Conservation (phyloP, 2,113 vertebrate species). For the Pyxicephalus adspersus region DNA sequence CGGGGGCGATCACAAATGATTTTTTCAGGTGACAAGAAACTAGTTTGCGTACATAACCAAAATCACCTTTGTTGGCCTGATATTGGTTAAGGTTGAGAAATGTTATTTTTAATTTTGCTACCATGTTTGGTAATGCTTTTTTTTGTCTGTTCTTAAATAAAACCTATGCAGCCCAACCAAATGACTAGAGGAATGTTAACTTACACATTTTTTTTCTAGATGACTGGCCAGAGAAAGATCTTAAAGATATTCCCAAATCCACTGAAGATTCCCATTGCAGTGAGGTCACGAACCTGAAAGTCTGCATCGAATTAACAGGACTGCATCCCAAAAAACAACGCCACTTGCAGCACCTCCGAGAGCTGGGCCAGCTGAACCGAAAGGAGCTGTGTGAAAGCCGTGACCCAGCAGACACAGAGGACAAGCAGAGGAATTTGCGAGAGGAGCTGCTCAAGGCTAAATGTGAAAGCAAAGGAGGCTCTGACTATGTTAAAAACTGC, state of each 20-base stretch:
- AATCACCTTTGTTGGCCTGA: neutral
- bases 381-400: conserved; percentile 79
- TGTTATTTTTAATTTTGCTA: neutral
- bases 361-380: conserved; percentile 83
- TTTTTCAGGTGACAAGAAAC: too few species aligned
- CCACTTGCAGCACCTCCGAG: conserved; percentile 86
- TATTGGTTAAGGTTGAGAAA: neutral
- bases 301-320: conserved; percentile 97
- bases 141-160: neutral
- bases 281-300: conserved; percentile 96
- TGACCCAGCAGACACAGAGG: conserved; percentile 74
- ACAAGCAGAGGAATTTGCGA: conserved; percentile 78
- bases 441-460: conserved; percentile 85
- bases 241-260: conserved; percentile 81
- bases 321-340: conserved; percentile 93
- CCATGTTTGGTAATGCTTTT: neutral
- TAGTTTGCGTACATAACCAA: too few species aligned
- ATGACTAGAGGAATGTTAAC: conserved; percentile 57
- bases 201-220: conserved; percentile 77
- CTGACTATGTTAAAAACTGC: conserved; percentile 86
- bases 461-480: conserved; percentile 87
- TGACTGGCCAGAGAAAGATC: conserved; percentile 82
- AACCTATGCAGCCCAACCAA: neutral
- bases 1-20: too few species aligned
- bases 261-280: conserved; percentile 86